Percentiles rank a stretch among this genome's conserved stretches.
phyloP scores from a whole-genome alignment of 2,888 invertebrate species.

The Uloborus plumipes region DNA sequence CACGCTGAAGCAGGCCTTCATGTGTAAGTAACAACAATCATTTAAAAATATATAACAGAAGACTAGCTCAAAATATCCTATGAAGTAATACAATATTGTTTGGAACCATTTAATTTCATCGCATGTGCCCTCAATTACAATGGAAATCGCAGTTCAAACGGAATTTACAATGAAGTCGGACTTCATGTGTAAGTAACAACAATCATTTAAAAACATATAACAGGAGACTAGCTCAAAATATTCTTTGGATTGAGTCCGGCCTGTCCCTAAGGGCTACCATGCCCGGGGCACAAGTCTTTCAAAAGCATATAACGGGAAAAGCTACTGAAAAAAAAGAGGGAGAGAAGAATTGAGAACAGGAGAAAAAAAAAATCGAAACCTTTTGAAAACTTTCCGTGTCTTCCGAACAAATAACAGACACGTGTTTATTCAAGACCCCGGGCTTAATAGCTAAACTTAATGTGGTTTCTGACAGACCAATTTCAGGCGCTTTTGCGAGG shows the following conservation, averaged over 20 bases:
- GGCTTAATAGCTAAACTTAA: conserved; percentile 62
- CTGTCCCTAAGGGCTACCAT: too few species aligned
- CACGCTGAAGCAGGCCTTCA: too few species aligned
- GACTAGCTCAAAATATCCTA: too few species aligned
- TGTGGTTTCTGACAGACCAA: conserved; percentile 55
- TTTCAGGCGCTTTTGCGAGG: conserved; percentile 53
- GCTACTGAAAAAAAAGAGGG: neutral
- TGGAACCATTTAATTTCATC: too few species aligned
- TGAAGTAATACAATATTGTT: too few species aligned
- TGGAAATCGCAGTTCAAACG: too few species aligned
- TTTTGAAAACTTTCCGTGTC: conserved; percentile 21
- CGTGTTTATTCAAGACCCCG: conserved; percentile 46
- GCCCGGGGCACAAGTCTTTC: too few species aligned
- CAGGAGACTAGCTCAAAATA: neutral
- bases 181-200: conserved; percentile 39
- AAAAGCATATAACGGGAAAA: neutral
- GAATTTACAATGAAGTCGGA: too few species aligned
- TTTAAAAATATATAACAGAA: conserved; percentile 51
- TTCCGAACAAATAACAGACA: conserved; percentile 39
- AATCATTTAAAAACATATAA: conserved; percentile 56
- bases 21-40: conserved; percentile 50
- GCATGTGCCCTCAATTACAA: too few species aligned
- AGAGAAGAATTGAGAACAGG: neutral
- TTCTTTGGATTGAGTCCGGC: too few species aligned
- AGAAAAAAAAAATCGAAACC: neutral